phyloP scores from a whole-genome alignment of 2,797 vertebrate species.

The Lagothrix lagotricha region DNA sequence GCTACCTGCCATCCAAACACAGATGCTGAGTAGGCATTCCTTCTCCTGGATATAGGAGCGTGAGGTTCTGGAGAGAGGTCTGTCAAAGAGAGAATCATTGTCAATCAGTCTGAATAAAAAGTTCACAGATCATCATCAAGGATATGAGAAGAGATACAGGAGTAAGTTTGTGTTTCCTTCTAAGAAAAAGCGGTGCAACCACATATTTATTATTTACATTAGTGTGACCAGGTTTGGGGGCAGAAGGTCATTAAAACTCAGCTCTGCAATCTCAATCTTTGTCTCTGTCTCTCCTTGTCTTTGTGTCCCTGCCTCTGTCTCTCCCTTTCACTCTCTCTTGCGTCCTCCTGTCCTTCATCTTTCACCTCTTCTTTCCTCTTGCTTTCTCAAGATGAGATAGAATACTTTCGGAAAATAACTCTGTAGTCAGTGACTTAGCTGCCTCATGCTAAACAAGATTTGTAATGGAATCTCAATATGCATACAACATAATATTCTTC shows the following conservation, averaged over 20 bases:
- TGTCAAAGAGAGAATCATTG: background rate
- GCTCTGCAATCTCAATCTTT: background rate
- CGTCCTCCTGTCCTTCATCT: fast-evolving
- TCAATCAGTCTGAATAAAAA: background rate
- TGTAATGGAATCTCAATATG: background rate
- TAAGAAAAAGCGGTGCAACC: background rate
- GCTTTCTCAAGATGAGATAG: background rate
- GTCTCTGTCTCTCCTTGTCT: background rate
- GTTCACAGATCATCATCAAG: background rate
- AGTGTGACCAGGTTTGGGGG: background rate
- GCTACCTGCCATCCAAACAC: background rate
- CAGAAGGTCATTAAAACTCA: background rate
- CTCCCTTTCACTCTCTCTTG: background rate
- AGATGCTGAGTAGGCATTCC: background rate
- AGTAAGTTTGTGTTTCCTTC: background rate
- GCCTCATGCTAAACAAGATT: background rate
- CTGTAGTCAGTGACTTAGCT: background rate
- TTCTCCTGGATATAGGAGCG: background rate
- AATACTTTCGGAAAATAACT: background rate
- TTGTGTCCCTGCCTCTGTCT: background rate
- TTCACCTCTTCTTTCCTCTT: background rate
- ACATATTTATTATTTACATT: background rate
- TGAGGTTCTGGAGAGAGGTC: background rate
- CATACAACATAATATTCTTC: background rate
- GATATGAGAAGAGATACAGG: background rate